These are phyloP conservation scores for Lacanobia wlatinum DNA, from an alignment of 2,888 invertebrate species.

Conservation along the genomic window DNA sequence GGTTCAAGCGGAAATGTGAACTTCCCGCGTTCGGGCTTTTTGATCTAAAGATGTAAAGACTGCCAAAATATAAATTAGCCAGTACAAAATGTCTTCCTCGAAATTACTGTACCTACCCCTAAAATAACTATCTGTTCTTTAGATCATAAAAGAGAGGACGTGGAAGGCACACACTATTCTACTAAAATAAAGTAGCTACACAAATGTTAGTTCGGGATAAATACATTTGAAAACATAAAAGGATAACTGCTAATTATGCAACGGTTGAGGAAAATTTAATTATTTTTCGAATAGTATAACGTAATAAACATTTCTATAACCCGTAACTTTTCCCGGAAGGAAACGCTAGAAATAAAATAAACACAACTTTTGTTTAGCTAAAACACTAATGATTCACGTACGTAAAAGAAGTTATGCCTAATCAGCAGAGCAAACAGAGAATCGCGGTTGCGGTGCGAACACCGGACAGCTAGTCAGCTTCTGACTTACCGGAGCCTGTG, in stretches of 20 bases:
- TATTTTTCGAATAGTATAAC: background rate
- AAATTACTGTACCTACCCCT: background rate
- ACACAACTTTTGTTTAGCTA: background rate
- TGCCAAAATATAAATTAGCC: slow-evolving; percentile 22
- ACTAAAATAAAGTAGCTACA: background rate
- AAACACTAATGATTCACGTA: slow-evolving; percentile 20
- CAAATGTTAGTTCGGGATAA: background rate
- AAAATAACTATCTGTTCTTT: background rate
- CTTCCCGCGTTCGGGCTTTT: slow-evolving; percentile 27
- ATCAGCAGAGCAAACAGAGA: slow-evolving; percentile 66
- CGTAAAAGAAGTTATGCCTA: slow-evolving; percentile 49
- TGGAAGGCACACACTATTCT: background rate
- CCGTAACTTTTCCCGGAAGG: background rate
- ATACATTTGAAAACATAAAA: background rate
- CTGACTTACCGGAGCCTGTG: slow-evolving; percentile 20
- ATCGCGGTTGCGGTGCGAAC: slow-evolving; percentile 36
- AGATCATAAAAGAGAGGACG: background rate
- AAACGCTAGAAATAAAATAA: slow-evolving; percentile 1
- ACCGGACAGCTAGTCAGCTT: background rate
- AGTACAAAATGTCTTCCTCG: background rate
- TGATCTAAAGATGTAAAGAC: slow-evolving; percentile 39
- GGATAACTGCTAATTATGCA: background rate
- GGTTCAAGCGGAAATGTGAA: slow-evolving; percentile 56
- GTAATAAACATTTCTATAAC: background rate
- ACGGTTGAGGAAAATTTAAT: background rate